Evolutionary conservation across 2,888 invertebrate species (phyloP).

Genomic region (Platerodrilus igneus): DNA sequence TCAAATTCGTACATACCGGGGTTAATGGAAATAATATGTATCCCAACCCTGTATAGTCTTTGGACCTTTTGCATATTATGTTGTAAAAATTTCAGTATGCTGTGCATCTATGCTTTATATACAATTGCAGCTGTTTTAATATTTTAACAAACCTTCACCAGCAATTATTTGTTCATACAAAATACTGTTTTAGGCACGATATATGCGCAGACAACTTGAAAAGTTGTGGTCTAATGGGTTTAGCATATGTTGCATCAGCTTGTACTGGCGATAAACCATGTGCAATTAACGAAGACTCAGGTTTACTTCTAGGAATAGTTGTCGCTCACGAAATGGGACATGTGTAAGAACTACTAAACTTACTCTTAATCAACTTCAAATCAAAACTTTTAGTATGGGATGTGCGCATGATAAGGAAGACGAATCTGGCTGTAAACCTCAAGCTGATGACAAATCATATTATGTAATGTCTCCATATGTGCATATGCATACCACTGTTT

Average conservation of each 20-base stretch:
- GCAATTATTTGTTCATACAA: constrained; percentile 8
- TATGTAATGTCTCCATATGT: constrained; percentile 59
- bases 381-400: constrained; percentile 42
- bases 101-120: too few species aligned
- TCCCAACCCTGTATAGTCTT: too few species aligned
- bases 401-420: constrained; percentile 47
- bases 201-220: constrained; percentile 50
- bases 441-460: constrained; percentile 50
- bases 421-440: constrained; percentile 44
- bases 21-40: too few species aligned
- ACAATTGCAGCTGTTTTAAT: too few species aligned
- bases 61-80: too few species aligned
- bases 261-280: constrained; percentile 60
- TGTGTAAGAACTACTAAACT: constrained; percentile 55
- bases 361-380: constrained; percentile 19
- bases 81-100: too few species aligned
- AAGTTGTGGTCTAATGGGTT: constrained; percentile 57
- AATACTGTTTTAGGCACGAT: constrained; percentile 48
- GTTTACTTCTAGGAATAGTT: constrained; percentile 59
- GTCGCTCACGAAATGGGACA: constrained; percentile 67
- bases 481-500: constrained; percentile 50
- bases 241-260: constrained; percentile 63
- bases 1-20: too few species aligned
- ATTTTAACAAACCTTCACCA: neutral
- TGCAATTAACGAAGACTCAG: constrained; percentile 65